Conservation (phyloP, 2,797 vertebrate genomes). For the Simalia tracyae region DNA sequence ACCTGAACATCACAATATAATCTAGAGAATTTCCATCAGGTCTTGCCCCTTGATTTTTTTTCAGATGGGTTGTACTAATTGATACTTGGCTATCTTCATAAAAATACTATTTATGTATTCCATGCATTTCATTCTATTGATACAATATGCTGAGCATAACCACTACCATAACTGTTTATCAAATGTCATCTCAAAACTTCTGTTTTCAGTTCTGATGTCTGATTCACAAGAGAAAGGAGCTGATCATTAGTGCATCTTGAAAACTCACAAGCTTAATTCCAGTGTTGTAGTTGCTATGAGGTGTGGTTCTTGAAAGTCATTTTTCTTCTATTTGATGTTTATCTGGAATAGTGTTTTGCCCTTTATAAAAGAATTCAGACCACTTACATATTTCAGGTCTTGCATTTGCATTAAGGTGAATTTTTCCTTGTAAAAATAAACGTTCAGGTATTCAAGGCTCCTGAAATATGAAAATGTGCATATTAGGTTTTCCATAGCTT, state of each 20-base stretch:
- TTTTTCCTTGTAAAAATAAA: background rate
- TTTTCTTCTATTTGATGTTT: background rate
- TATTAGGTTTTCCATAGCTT: background rate
- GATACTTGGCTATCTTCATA: background rate
- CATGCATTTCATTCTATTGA: background rate
- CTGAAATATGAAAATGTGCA: background rate
- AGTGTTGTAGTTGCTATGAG: background rate
- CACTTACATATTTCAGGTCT: background rate
- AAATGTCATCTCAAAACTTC: background rate
- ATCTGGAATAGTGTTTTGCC: background rate
- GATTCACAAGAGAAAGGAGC: background rate
- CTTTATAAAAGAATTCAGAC: background rate
- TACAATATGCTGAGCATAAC: background rate
- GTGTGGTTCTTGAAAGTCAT: background rate
- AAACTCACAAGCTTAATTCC: background rate
- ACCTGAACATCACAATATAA: background rate
- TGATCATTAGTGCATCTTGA: background rate
- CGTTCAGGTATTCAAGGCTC: background rate
- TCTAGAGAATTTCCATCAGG: background rate
- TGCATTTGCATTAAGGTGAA: background rate
- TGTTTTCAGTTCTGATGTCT: background rate
- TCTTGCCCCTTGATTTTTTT: conserved; percentile 30
- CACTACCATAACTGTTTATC: background rate
- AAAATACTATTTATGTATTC: conserved; percentile 10
- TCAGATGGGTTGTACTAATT: conserved; percentile 26